Conservation (phyloP, 1,140 invertebrate genomes). For the Monomorium pharaonis region DNA sequence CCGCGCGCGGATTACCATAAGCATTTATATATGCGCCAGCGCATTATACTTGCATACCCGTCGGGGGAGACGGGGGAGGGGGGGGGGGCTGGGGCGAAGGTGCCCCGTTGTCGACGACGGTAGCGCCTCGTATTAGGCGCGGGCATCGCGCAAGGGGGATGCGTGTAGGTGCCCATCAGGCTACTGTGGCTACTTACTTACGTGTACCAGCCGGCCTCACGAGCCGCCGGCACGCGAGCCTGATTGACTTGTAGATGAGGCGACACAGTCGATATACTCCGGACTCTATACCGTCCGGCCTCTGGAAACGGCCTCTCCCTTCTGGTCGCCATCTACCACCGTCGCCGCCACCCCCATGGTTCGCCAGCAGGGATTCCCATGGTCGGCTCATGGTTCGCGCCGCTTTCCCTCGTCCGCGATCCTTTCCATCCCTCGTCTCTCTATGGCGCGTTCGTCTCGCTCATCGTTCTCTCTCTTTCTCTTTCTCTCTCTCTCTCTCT, state of each 20-base stretch:
- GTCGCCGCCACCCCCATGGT: conserved; percentile 5
- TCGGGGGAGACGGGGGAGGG: too few species aligned
- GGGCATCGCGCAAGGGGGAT: conserved; percentile 33
- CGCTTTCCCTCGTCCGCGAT: conserved; percentile 20
- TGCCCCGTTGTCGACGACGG: conserved; percentile 66
- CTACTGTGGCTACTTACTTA: conserved; percentile 73
- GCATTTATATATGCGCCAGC: conserved; percentile 83
- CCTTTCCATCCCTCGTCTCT: conserved; percentile 42
- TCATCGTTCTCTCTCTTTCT: conserved; percentile 4
- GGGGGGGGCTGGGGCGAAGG: too few species aligned
- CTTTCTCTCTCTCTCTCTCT: conserved; percentile 11
- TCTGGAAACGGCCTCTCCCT: conserved; percentile 43
- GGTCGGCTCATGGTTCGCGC: not conserved
- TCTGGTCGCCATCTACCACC: not conserved
- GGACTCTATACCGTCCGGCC: conserved; percentile 63
- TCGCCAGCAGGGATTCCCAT: conserved; percentile 4
- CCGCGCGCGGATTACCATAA: conserved; percentile 82
- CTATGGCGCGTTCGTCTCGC: not conserved
- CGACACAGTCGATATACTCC: conserved; percentile 83
- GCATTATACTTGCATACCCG: conserved; percentile 83
- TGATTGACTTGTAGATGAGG: conserved; percentile 86
- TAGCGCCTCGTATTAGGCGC: conserved; percentile 63
- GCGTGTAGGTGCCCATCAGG: conserved; percentile 63
- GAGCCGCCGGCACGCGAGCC: conserved; percentile 82
- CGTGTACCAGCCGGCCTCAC: conserved; percentile 75